phyloP scores from a whole-genome alignment of 2,888 invertebrate genomes.

The Barypeithes pellucidus region DNA sequence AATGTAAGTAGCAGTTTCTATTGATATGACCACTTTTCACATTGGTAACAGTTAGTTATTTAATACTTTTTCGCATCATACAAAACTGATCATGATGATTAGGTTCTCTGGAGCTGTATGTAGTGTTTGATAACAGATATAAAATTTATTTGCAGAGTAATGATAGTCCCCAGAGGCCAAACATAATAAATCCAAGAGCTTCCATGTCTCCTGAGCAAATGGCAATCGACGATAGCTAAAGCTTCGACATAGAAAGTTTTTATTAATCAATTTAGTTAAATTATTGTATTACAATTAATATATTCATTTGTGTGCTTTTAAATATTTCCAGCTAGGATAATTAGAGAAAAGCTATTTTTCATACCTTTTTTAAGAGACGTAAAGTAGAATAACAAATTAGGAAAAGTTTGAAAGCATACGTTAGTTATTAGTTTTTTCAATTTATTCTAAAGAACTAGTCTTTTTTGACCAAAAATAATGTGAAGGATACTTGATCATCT shows the following conservation, averaged over 20 bases:
- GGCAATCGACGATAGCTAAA: slow-evolving; percentile 12
- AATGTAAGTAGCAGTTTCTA: slow-evolving; percentile 23
- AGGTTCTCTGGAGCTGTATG: too few relatives aligned
- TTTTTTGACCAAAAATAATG: slow-evolving; percentile 49
- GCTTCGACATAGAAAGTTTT: slow-evolving; percentile 5
- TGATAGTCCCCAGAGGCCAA: slow-evolving; percentile 28
- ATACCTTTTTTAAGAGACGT: slow-evolving; percentile 29
- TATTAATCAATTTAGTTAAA: slow-evolving; percentile 37
- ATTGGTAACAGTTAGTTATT: too few relatives aligned
- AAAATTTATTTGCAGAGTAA: slow-evolving; percentile 19
- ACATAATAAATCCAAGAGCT: slow-evolving; percentile 46
- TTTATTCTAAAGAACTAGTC: slow-evolving; percentile 40
- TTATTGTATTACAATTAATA: slow-evolving; percentile 25
- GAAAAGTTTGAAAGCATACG: slow-evolving; percentile 36
- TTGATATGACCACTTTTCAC: not conserved
- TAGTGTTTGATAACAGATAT: not conserved
- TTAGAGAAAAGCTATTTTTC: slow-evolving; percentile 39
- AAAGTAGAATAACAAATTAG: slow-evolving; percentile 30
- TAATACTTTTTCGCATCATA: too few relatives aligned
- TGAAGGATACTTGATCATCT: slow-evolving; percentile 33
- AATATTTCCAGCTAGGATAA: slow-evolving; percentile 33
- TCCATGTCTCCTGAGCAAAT: slow-evolving; percentile 37
- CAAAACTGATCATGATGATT: too few relatives aligned
- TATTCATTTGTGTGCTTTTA: slow-evolving; percentile 38
- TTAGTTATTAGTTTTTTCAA: slow-evolving; percentile 10